Percentiles rank a stretch among this genome's conserved stretches.
phyloP scores from a whole-genome alignment of 2,113 vertebrate genomes.

The Tyrannus savana region DNA sequence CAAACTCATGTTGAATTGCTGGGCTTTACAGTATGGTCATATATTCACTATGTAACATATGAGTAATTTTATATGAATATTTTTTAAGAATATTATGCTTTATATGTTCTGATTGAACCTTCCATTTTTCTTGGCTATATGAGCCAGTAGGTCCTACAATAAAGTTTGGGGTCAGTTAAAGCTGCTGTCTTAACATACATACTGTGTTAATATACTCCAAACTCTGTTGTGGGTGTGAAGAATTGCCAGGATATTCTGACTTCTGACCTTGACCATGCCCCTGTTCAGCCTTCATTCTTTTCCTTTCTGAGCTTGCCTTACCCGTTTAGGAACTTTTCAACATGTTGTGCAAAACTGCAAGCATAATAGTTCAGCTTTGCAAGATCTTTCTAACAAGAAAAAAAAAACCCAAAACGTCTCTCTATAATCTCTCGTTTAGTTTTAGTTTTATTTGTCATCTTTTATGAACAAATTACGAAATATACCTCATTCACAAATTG shows the following conservation, averaged over 20 bases:
- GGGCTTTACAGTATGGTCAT: not conserved
- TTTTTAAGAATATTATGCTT: not conserved
- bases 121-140: not conserved
- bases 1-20: not conserved
- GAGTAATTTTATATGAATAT: not conserved
- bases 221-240: not conserved
- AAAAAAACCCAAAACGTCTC: not conserved
- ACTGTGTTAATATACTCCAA: not conserved
- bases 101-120: not conserved
- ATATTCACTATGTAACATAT: not conserved
- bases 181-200: not conserved
- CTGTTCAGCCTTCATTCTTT: not conserved
- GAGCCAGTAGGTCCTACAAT: not conserved
- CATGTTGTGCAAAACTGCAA: slow-evolving; percentile 31
- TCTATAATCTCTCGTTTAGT: slow-evolving; percentile 14
- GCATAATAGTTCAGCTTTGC: slow-evolving; percentile 26
- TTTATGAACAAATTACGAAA: slow-evolving; percentile 83
- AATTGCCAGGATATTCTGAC: not conserved
- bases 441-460: slow-evolving; percentile 70
- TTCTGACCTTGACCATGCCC: not conserved
- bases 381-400: slow-evolving; percentile 13
- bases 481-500: slow-evolving; percentile 77
- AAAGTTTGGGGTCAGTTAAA: not conserved
- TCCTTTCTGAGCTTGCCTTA: not conserved
- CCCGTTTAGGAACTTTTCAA: not conserved